Conservation (phyloP, 2,797 vertebrate species). For the Thalassophryne amazonica region DNA sequence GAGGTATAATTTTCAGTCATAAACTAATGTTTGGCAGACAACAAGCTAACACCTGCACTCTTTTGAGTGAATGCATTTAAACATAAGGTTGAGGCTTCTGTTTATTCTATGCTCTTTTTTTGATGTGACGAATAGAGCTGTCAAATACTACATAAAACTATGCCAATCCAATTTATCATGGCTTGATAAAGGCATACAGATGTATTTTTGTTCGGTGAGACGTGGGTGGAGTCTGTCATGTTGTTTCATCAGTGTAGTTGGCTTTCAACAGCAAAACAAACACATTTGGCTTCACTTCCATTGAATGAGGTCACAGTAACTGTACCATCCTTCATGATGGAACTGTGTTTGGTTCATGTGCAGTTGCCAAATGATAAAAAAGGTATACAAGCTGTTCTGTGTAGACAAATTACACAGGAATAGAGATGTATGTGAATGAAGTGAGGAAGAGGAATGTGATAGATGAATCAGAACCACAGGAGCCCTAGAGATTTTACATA, state of each 20-base stretch:
- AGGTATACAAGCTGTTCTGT: not conserved
- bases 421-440: not conserved
- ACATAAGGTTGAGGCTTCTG: not conserved
- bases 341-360: not conserved
- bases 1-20: too few relatives aligned
- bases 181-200: conserved; percentile 13
- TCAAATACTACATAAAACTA: conserved; percentile 30
- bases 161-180: conserved; percentile 30
- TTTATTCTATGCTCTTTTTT: conserved; percentile 23
- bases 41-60: not conserved
- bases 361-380: not conserved
- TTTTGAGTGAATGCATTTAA: conserved; percentile 11
- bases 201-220: conserved; percentile 16
- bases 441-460: not conserved
- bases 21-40: conserved; percentile 2
- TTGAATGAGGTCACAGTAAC: too few relatives aligned
- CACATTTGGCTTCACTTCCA: conserved; percentile 29
- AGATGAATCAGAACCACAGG: not conserved
- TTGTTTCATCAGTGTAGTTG: conserved; percentile 38
- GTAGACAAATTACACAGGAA: conserved; percentile 5
- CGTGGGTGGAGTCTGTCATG: conserved; percentile 31
- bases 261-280: conserved; percentile 5
- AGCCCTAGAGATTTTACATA: not conserved
- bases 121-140: conserved; percentile 35
- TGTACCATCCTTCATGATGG: too few relatives aligned